A percentile compares a stretch with the other conserved stretches of the same genome.
Conservation (phyloP, 2,888 invertebrate species). For the Smittia sp. region DNA sequence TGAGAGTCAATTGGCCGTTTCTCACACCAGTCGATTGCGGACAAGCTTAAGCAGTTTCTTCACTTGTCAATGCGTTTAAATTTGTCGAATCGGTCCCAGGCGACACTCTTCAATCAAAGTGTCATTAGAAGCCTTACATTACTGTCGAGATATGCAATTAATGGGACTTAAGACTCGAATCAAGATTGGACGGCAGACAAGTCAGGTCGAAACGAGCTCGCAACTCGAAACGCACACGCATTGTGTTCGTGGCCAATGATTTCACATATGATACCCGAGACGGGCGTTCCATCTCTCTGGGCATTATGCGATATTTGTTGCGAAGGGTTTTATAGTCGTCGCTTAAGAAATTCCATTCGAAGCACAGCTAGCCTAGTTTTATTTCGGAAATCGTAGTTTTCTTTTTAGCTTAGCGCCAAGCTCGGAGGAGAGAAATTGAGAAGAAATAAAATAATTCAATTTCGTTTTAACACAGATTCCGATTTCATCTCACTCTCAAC, state of each 20-base stretch:
- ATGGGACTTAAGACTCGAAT: not conserved
- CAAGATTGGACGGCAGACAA: no score
- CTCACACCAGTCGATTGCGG: no score
- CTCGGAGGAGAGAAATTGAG: not conserved
- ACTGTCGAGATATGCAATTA: not conserved
- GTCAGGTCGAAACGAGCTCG: no score
- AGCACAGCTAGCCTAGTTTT: not conserved
- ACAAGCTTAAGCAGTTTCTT: not conserved
- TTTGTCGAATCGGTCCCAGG: not conserved
- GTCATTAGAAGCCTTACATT: not conserved
- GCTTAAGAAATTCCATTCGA: not conserved
- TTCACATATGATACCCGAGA: not conserved
- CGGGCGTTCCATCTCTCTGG: not conserved
- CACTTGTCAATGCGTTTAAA: not conserved
- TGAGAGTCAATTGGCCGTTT: no score
- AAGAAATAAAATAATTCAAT: not conserved
- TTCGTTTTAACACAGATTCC: not conserved
- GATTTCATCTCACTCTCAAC: not conserved
- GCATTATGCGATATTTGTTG: not conserved
- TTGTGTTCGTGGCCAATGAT: not conserved
- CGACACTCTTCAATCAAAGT: constrained; percentile 6
- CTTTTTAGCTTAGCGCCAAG: not conserved
- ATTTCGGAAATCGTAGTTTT: not conserved
- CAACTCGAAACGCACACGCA: no score
- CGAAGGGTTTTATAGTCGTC: not conserved